Conservation (phyloP, 1,140 invertebrate species). For the Limonius californicus region DNA sequence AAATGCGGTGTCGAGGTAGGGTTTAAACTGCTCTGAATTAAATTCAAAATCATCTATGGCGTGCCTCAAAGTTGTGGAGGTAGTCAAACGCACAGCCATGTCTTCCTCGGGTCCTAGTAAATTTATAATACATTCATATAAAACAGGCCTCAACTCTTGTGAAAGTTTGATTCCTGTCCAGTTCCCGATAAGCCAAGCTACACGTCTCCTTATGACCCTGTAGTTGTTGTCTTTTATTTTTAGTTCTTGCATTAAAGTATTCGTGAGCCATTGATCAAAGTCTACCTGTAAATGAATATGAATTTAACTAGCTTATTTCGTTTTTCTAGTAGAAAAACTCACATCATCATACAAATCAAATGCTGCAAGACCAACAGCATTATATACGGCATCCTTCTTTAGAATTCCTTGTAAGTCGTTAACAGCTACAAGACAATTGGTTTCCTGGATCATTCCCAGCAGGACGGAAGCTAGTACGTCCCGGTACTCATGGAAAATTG, state of each 20-base stretch:
- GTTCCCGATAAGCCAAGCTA: slow-evolving; percentile 79
- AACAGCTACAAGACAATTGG: slow-evolving; percentile 58
- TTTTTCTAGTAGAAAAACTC: slow-evolving; percentile 27
- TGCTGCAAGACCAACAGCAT: slow-evolving; percentile 83
- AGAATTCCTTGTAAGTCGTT: slow-evolving; percentile 74
- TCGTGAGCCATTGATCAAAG: slow-evolving; percentile 91
- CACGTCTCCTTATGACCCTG: slow-evolving; percentile 79
- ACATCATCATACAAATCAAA: slow-evolving; percentile 92
- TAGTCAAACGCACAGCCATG: slow-evolving; percentile 79
- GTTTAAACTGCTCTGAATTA: slow-evolving; percentile 76
- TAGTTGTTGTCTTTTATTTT: slow-evolving; percentile 80
- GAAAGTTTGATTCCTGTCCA: slow-evolving; percentile 88
- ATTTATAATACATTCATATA: slow-evolving; percentile 76
- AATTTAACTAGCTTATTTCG: not conserved
- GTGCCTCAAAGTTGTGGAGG: slow-evolving; percentile 67
- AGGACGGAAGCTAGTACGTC: slow-evolving; percentile 68
- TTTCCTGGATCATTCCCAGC: slow-evolving; percentile 66
- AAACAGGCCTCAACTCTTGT: slow-evolving; percentile 66
- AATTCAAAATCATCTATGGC: slow-evolving; percentile 93
- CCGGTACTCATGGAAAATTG: slow-evolving; percentile 78
- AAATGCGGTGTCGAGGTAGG: slow-evolving; percentile 75
- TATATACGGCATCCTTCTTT: slow-evolving; percentile 92
- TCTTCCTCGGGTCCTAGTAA: slow-evolving; percentile 71
- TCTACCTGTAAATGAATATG: slow-evolving; percentile 57
- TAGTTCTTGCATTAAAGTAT: slow-evolving; percentile 76